Conservation (phyloP, 2,797 vertebrate species). For the Masticophis lateralis region DNA sequence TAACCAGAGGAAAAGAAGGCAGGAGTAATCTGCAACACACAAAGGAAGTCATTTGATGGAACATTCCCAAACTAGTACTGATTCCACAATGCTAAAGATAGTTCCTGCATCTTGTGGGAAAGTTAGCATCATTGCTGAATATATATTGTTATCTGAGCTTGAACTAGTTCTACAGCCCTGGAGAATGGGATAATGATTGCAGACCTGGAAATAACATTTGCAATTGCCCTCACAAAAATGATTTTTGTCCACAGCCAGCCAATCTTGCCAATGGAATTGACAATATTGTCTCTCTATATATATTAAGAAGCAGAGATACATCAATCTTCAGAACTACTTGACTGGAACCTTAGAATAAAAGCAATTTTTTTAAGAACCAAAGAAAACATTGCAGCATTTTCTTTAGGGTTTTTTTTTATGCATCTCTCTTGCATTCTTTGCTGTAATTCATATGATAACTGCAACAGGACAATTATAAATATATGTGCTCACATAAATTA, state of each 20-base stretch:
- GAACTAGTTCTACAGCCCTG: background rate
- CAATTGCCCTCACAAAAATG: background rate
- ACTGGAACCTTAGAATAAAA: background rate
- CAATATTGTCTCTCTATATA: background rate
- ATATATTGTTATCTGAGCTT: background rate
- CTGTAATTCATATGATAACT: background rate
- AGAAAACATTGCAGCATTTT: background rate
- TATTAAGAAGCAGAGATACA: background rate
- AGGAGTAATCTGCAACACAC: background rate
- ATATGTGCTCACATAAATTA: background rate
- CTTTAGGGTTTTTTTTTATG: background rate
- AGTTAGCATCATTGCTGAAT: background rate
- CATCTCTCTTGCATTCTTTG: background rate
- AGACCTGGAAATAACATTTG: background rate
- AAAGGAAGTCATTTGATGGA: background rate
- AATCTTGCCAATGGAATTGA: background rate
- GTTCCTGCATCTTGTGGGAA: background rate
- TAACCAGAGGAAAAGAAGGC: background rate
- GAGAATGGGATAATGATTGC: background rate
- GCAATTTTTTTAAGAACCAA: background rate
- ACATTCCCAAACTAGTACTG: background rate
- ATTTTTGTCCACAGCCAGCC: constrained; percentile 1
- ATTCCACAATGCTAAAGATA: background rate
- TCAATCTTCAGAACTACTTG: background rate
- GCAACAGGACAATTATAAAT: background rate